phyloP scores from a whole-genome alignment of 2,113 vertebrate species.

The Cyanoderma ruficeps region DNA sequence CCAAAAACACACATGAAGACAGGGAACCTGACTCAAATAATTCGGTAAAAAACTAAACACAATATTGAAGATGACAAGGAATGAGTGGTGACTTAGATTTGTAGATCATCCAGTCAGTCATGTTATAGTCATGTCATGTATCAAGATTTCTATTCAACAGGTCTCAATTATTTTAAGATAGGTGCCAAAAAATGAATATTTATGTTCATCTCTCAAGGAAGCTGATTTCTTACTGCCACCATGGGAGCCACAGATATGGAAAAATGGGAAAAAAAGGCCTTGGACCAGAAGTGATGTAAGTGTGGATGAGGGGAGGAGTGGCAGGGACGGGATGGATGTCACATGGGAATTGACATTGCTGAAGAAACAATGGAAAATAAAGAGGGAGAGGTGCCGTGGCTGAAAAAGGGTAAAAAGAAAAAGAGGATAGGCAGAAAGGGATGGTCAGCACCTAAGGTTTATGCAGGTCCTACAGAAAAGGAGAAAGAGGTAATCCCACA shows the following conservation, averaged over 20 bases:
- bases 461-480: background rate
- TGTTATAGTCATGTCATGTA: background rate
- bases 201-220: accelerated
- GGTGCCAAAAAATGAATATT: background rate
- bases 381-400: background rate
- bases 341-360: background rate
- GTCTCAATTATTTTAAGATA: background rate
- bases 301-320: accelerated
- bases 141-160: background rate
- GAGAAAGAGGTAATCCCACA: background rate
- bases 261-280: background rate
- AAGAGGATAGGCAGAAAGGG: background rate
- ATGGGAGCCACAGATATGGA: background rate
- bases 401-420: background rate
- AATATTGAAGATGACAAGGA: background rate
- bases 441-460: background rate
- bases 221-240: background rate
- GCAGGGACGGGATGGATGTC: background rate
- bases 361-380: background rate
- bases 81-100: background rate
- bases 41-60: background rate
- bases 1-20: background rate
- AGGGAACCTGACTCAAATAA: background rate
- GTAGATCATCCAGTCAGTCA: background rate
- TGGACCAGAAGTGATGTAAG: too few species aligned